phyloP scores from a whole-genome alignment of 2,113 vertebrate species.

The Coregonus clupeaformis region DNA sequence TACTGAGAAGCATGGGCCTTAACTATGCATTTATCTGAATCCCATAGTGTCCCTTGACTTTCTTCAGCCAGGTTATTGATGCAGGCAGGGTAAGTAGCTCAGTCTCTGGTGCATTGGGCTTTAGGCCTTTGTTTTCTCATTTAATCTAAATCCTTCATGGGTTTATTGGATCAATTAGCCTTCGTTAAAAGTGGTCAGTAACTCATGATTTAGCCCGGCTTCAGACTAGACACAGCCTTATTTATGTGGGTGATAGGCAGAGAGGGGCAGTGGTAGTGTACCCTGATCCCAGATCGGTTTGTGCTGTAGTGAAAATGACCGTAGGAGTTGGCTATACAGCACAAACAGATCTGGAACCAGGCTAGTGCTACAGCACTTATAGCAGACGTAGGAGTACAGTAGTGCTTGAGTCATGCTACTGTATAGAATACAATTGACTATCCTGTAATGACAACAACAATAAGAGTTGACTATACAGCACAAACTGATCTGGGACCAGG shows the following conservation, averaged over 20 bases:
- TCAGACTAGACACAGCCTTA: conserved; percentile 46
- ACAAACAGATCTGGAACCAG: too few species aligned
- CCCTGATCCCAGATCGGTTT: neutral
- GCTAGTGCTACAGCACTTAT: too few species aligned
- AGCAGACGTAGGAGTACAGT: too few species aligned
- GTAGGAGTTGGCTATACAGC: too few species aligned
- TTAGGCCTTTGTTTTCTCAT: conserved; percentile 59
- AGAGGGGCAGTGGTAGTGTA: neutral
- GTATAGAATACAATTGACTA: too few species aligned
- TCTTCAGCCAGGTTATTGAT: conserved; percentile 53
- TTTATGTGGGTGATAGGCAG: conserved; percentile 53
- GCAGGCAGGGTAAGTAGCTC: conserved; percentile 41
- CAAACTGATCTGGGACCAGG: too few species aligned
- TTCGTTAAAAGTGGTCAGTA: conserved; percentile 54
- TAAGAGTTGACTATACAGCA: too few species aligned
- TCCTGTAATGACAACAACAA: too few species aligned
- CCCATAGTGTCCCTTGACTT: conserved; percentile 38
- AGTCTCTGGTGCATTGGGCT: conserved; percentile 34
- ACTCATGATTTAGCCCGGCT: conserved; percentile 60
- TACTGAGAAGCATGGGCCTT: conserved; percentile 9
- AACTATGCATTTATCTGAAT: conserved; percentile 55
- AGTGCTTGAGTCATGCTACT: too few species aligned
- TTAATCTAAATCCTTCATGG: conserved; percentile 51
- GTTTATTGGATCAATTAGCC: conserved; percentile 66
- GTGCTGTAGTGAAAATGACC: neutral